These are phyloP conservation scores for Alexandromys fortis DNA, from an alignment of 2,113 vertebrate species.

Conservation along the genomic window DNA sequence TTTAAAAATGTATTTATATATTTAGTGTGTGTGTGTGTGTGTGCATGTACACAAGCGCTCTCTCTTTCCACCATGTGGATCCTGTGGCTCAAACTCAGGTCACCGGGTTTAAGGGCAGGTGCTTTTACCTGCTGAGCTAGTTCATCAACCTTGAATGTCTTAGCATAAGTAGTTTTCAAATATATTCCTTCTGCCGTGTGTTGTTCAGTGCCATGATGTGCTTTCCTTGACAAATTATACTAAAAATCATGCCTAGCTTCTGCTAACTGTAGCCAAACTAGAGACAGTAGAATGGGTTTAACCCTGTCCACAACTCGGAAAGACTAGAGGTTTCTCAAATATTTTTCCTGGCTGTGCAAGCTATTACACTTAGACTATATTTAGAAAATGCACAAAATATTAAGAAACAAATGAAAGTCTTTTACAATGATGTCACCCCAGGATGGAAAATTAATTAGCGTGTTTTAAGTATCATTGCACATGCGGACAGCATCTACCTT, in stretches of 20 bases:
- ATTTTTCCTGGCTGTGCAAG: not conserved
- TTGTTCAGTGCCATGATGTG: not conserved
- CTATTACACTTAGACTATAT: not conserved
- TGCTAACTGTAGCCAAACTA: not conserved
- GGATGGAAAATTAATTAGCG: not conserved
- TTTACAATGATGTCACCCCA: not conserved
- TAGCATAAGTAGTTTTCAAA: not conserved
- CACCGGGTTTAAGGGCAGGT: not conserved
- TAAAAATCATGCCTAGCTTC: not conserved
- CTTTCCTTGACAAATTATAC: not conserved
- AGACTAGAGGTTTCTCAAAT: not conserved
- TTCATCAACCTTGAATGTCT: not conserved
- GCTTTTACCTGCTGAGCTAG: not conserved
- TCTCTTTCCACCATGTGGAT: not conserved
- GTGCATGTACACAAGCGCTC: not conserved
- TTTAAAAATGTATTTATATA: not conserved
- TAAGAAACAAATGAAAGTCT: not conserved
- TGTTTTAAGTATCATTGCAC: not conserved
- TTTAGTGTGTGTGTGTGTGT: not conserved
- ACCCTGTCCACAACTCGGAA: not conserved
- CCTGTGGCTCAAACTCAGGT: not conserved
- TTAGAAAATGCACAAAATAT: slow-evolving; percentile 15
- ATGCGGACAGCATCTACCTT: not conserved
- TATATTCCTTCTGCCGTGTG: not conserved
- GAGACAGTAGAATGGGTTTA: not conserved